Percentiles rank a stretch among this genome's conserved stretches.
phyloP scores from a whole-genome alignment of 1,140 invertebrate genomes.

The Dolichoris vasculosae region DNA sequence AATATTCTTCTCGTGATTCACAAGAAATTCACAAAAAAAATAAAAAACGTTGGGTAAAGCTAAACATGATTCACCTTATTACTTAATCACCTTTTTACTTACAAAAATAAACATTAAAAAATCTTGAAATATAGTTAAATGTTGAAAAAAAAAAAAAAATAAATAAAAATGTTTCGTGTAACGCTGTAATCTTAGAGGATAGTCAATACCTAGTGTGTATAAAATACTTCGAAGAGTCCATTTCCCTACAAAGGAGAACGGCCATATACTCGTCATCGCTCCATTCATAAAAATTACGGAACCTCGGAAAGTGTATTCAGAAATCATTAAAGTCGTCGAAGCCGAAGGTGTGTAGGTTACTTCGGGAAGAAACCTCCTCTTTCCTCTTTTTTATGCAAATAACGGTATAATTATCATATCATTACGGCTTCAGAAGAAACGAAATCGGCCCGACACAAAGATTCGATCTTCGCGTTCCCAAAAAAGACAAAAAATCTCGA shows the following conservation, averaged over 20 bases:
- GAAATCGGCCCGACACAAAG: conserved; percentile 37
- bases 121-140: background rate
- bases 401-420: conserved; percentile 53
- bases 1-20: background rate
- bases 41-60: background rate
- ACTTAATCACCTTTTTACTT: background rate
- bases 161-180: no score
- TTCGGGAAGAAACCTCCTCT: background rate
- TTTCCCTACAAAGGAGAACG: background rate
- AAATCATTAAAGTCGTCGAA: conserved; percentile 29
- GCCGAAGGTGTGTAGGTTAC: background rate
- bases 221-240: background rate
- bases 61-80: background rate
- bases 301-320: conserved; percentile 11
- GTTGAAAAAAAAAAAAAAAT: no score
- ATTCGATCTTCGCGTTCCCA: conserved; percentile 34
- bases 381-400: conserved; percentile 47
- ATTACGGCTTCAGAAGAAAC: conserved; percentile 29
- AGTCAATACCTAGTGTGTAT: background rate
- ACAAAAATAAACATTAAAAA: background rate
- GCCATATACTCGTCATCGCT: conserved; percentile 8
- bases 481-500: conserved; percentile 16
- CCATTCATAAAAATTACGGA: conserved; percentile 44
- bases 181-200: background rate
- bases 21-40: no score